Base-by-base conservation (phyloP, 2,797 vertebrate species). In the Champsocephalus gunnari region DNA sequence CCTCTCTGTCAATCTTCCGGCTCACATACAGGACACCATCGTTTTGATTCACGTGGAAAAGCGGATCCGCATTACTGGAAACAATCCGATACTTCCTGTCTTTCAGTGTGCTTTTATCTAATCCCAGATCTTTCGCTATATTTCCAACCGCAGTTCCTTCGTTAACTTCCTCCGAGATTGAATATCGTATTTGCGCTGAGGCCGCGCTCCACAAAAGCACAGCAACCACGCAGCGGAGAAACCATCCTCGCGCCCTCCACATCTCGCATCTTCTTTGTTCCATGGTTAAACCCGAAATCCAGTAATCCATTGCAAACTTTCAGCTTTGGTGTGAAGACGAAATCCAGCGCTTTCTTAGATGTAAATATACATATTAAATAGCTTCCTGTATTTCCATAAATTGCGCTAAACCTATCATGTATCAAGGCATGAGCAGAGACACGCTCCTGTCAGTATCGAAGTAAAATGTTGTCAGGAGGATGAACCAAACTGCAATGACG, bases 101-200 rank as follows among this genome's bases (percentile, higher is more conserved):
- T 65, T 82, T 76, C 45, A 95, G 60, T 0, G 71, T 68, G 58
- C 2, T 60, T 63, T 78, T 86, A 56, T 94, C 90, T 43, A 96
- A 80, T 9, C 94, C 94, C 5, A 96, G 70, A 44, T 96, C 95
- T 24, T 92, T 94, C 3, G 93, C 86, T 17, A 95, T 75, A 72
- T 94, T 93, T 17, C 95, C 95, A 56, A 96, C 92, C 21, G 87
- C 86, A 21, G 93, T 88, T 24, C 92, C 94, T 66, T 92, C 90
- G 1, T 93, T 82, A 0, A 92, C 73, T 49, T 96, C 94, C 68
- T 96, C 95, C 0, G 73, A 81, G 19, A 95, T 76, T 0, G 94
- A 94, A 75, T 96, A 96, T 65, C 78, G 74, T 13, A 95, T 71
- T 48, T 95, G 93, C 3, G 88, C 92, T 0, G 71, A 73, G 3